Evolutionary conservation across 2,797 vertebrate species (phyloP).

Genomic region (Hirundo rustica): DNA sequence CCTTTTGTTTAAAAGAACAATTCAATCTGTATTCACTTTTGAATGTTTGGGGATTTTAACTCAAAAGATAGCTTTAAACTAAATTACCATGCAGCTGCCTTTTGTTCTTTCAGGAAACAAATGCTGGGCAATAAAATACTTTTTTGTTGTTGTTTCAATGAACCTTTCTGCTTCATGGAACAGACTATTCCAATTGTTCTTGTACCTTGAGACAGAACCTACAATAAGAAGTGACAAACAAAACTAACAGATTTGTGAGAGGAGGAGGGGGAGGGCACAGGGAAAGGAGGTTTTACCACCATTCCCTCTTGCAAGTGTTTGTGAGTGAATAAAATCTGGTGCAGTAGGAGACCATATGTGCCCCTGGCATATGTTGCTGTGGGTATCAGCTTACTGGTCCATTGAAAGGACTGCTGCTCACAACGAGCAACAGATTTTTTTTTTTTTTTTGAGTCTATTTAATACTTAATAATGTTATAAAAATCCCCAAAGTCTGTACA

Average conservation of each 20-base stretch:
- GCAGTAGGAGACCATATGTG: not conserved
- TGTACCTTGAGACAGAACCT: not conserved
- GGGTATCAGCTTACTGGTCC: not conserved
- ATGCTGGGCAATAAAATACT: not conserved
- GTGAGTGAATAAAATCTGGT: conserved; percentile 16
- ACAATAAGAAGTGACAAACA: not conserved
- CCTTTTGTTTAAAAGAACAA: not conserved
- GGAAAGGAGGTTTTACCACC: not conserved
- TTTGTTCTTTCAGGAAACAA: not conserved
- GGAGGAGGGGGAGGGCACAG: not conserved
- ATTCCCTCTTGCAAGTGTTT: not conserved
- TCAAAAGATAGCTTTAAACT: not conserved
- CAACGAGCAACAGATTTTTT: not conserved
- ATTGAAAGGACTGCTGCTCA: not conserved
- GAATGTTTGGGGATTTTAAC: not conserved
- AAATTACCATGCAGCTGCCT: not conserved
- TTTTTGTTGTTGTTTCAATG: not conserved
- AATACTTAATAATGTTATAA: not conserved
- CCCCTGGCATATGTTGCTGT: not conserved
- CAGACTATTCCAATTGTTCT: not conserved
- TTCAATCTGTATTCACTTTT: not conserved
- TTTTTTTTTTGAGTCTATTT: not conserved
- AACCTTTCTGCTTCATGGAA: not conserved
- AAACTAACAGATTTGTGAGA: not conserved
- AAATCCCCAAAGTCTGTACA: not conserved